Evolutionary conservation across 2,113 vertebrate species (phyloP).

Genomic region (Leptosomus discolor): DNA sequence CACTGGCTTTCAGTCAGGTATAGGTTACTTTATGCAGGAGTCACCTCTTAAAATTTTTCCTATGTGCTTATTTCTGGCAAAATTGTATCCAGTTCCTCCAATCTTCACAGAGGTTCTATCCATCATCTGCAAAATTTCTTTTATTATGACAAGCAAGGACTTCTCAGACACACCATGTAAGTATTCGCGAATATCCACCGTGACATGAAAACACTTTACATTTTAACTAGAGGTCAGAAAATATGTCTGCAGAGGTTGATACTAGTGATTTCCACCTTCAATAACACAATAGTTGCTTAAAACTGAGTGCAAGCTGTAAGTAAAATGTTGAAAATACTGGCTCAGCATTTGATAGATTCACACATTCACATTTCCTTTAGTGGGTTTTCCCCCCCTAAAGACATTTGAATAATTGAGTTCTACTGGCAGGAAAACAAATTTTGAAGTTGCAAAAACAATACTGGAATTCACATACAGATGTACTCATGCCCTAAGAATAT

Average conservation of each 20-base stretch:
- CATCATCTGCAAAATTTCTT: background rate
- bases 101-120: background rate
- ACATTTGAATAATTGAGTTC: slow-evolving; percentile 1
- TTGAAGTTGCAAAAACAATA: background rate
- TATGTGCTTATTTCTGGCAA: background rate
- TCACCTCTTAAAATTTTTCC: background rate
- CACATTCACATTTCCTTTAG: background rate
- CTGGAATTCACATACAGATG: background rate
- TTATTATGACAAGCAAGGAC: background rate
- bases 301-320: background rate
- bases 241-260: background rate
- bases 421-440: background rate
- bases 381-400: background rate
- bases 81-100: background rate
- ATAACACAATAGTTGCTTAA: background rate
- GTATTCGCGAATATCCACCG: background rate
- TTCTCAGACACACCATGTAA: background rate
- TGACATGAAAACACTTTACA: background rate
- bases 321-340: background rate
- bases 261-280: background rate
- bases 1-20: background rate
- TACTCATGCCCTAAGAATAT: background rate
- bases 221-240: background rate
- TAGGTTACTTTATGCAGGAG: background rate
- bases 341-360: background rate